phyloP scores from a whole-genome alignment of 2,797 vertebrate genomes.

The Labeo calbasu region DNA sequence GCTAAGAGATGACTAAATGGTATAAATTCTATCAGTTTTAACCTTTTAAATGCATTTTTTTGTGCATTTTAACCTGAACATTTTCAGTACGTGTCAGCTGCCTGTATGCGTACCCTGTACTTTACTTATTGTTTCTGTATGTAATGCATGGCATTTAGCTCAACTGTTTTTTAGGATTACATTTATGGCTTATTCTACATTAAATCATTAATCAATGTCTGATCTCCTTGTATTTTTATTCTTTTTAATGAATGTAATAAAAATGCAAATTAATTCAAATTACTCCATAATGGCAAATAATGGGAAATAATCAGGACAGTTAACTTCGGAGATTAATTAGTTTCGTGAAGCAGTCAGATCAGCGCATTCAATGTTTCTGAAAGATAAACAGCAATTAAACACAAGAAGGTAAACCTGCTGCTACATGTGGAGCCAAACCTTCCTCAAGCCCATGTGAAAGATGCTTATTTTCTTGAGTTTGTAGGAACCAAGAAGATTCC shows the following conservation, averaged over 20 bases:
- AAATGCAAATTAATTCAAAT: slow-evolving; percentile 48
- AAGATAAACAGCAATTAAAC: slow-evolving; percentile 25
- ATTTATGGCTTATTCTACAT: slow-evolving; percentile 29
- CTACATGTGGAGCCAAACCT: background rate
- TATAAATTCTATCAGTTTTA: background rate
- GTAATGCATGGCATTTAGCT: background rate
- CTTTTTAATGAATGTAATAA: slow-evolving; percentile 48
- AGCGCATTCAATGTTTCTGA: slow-evolving; percentile 11
- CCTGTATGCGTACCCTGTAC: background rate
- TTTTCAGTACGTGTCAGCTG: background rate
- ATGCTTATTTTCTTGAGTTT: background rate
- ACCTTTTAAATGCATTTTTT: background rate
- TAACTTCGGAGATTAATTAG: slow-evolving; percentile 42
- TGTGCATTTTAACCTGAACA: background rate
- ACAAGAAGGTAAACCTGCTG: background rate
- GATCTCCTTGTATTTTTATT: background rate
- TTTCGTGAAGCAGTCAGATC: slow-evolving; percentile 31
- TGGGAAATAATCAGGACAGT: slow-evolving; percentile 40
- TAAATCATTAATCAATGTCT: slow-evolving; percentile 46
- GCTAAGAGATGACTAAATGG: background rate
- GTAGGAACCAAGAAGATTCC: background rate
- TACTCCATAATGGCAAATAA: slow-evolving; percentile 46
- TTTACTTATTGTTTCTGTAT: background rate
- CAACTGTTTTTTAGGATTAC: background rate
- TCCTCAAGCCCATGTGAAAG: background rate